phyloP scores from a whole-genome alignment of 2,888 invertebrate genomes.

The Drosophila setosimentum region DNA sequence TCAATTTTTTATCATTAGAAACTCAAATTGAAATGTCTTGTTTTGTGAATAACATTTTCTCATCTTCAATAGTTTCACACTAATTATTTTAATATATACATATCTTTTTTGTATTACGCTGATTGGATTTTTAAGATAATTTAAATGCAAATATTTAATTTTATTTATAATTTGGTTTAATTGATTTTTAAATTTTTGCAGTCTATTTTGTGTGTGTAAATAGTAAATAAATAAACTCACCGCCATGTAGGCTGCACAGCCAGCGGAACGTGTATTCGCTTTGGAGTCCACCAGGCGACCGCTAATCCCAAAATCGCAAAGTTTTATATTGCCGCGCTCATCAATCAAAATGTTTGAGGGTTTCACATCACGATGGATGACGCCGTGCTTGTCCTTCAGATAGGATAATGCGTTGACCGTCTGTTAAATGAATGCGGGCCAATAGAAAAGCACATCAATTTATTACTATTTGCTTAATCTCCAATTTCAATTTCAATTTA shows the following conservation, averaged over 20 bases:
- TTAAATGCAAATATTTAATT: background rate
- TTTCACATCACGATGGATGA: constrained; percentile 99
- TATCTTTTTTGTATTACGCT: background rate
- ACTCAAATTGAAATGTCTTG: background rate
- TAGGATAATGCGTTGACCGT: constrained; percentile 98
- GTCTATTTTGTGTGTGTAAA: background rate
- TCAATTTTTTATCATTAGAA: background rate
- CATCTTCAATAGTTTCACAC: too few relatives aligned
- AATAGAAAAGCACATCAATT: background rate
- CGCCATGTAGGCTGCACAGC: constrained; percentile 99
- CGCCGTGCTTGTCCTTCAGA: constrained; percentile 98
- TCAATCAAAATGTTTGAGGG: constrained; percentile 99
- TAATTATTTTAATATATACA: background rate
- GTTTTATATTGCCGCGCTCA: constrained; percentile 96
- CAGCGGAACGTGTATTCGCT: constrained; percentile 98
- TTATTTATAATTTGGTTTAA: too few relatives aligned
- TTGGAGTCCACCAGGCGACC: constrained; percentile 99
- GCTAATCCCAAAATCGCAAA: constrained; percentile 99
- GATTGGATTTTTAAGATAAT: background rate
- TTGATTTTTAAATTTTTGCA: background rate
- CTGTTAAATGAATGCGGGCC: constrained; percentile 85
- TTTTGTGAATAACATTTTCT: background rate
- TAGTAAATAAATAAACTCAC: constrained; percentile 87
- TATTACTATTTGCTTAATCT: background rate
- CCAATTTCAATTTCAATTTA: background rate